Base-by-base conservation (phyloP, 2,888 invertebrate species). In the Helicoverpa assulta region DNA sequence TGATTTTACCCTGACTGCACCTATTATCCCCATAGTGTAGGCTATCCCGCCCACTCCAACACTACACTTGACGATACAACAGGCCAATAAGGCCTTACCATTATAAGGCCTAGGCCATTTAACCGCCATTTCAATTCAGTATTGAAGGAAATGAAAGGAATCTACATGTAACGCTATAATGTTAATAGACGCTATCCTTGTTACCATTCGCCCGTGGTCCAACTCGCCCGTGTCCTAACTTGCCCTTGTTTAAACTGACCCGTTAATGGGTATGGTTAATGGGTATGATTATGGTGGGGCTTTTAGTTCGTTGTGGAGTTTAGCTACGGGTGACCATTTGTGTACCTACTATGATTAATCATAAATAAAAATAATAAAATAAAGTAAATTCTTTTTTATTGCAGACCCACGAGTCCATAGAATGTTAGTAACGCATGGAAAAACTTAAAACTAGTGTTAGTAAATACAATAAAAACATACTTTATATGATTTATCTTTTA, bases 1-100 rank as follows among this genome's bases (percentile, higher is more conserved):
- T 37, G n/a, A n/a, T 19, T 16, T 19, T 43, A 18, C n/a, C 12
- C 29, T 18, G 53, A 40, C 53, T 62, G 26, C 54, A 73, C 58
- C 55, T 73, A 73, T 56, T 71, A 71, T 53, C 53, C 70, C 76
- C 51, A 53, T 0, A 21, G 0, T n/a, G 47, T 12, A 14, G 59
- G 21, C 52, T 56, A 51, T 73, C 55, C 47, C 66, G 18, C 74
- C 73, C 65, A 74, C 73, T 16, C 51, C 16, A 6, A 40, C 78
- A 73, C 73, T 78, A 59, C 58, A n/a, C 14, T 40, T 59, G 73
- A 60, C 59, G 55, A 64, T 21, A 50, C 47, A 60, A 70, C 40
- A 7, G 51, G 47, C 37, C 58, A 19, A 70, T 33, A 26, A 26
- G 26, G 26, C 26, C 26, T 26, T 4, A 26, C 26, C 4, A 26